Base-by-base conservation (phyloP, 2,797 vertebrate genomes). In the Sebastes goodei region DNA sequence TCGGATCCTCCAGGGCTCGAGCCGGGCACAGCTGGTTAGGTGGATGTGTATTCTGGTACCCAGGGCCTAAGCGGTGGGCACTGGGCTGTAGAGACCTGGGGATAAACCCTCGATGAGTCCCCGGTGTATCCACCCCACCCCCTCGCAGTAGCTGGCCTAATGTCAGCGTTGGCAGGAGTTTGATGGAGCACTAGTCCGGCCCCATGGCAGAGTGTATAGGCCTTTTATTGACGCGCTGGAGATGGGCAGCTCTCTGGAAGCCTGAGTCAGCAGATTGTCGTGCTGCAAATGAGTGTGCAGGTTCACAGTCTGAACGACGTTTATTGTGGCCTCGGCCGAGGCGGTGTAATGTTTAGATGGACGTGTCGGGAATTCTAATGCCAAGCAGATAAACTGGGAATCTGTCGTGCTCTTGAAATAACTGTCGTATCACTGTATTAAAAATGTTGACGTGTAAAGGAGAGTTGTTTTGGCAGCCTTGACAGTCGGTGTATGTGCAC, bases 231-330 rank as follows among this genome's bases (percentile, higher is more conserved):
- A 93, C 66, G 68, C 72, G 38, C 79, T 74, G 86, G 85, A 92
- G 87, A 92, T 86, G 93, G 86, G 83, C 87, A 83, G 82, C 79
- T 85, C 79, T 71, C 64, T 78, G 60, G 62, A 89, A 86, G 77
- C 80, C 92, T 92, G 91, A 95, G 86, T 95, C 94, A 92, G 95
- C 94, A 84, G 70, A 90, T 92, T 68, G 49, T 67, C 69, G 84
- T 78, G 78, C 86, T 76, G 85, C 79, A 87, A 89, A 89, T 70
- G 87, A 89, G 84, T 72, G 59, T 73, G 71, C 69, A 71, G 78
- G 78, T 84, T 80, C 76, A 69, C 78, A 72, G 75, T 66, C 32
- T 82, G 78, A 85, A 76, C 62, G 42, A 17, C 80, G 79, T 93
- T 87, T 84, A 77, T 89, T 86, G 67, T 29, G 71, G 78, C 74